Conservation (phyloP, 2,888 invertebrate genomes). For the Fragum whitleyi region DNA sequence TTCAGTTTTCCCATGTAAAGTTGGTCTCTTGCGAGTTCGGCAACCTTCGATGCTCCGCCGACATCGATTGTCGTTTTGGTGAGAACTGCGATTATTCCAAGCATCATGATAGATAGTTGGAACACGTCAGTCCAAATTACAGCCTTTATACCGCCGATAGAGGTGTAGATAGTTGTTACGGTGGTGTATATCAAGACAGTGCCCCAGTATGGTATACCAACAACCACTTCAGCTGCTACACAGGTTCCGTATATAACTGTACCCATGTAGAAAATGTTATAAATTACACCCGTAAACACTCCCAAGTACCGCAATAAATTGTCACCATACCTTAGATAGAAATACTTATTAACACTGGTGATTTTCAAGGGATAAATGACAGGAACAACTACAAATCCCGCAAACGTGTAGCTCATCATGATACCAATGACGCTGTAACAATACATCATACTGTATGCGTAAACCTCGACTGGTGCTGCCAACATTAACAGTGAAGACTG, state of each 20-base stretch:
- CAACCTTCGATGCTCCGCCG: conserved; percentile 13
- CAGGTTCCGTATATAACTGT: conserved; percentile 31
- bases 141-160: conserved; percentile 48
- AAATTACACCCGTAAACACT: background rate
- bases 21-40: conserved; percentile 5
- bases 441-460: conserved; percentile 21
- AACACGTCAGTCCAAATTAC: conserved; percentile 53
- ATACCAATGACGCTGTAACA: background rate
- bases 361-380: no score
- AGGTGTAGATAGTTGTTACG: conserved; percentile 45
- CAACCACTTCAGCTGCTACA: conserved; percentile 34
- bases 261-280: no score
- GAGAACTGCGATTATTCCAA: conserved; percentile 40
- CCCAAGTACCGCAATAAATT: no score
- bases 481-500: conserved; percentile 8
- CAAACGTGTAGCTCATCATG: conserved; percentile 10
- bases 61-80: conserved; percentile 29
- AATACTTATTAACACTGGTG: no score
- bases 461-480: conserved; percentile 16
- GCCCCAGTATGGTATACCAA: conserved; percentile 44
- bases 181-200: conserved; percentile 40
- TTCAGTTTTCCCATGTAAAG: conserved; percentile 22
- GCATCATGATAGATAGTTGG: conserved; percentile 43
- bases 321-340: no score
- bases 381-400: background rate